Conservation (phyloP, 2,888 invertebrate species). For the Chromoteleia sp. region DNA sequence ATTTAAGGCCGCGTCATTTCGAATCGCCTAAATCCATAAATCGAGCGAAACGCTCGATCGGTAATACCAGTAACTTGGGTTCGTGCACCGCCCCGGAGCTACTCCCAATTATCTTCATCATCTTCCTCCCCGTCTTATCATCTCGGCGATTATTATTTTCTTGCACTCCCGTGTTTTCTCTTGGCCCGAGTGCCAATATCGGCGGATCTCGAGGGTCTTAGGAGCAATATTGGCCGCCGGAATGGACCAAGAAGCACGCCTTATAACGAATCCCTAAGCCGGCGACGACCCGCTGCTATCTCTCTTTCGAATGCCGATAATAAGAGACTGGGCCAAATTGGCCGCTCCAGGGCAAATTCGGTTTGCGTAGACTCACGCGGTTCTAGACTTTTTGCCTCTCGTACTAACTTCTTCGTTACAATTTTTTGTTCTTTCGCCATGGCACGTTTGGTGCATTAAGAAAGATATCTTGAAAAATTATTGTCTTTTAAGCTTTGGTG, state of each 20-base stretch:
- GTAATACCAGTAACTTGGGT: constrained; percentile 43
- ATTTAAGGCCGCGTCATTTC: constrained; percentile 16
- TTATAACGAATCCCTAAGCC: constrained; percentile 61
- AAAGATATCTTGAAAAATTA: not conserved
- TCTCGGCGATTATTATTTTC: constrained; percentile 50
- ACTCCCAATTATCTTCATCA: constrained; percentile 51
- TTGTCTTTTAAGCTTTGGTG: not conserved
- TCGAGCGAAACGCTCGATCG: constrained; percentile 27
- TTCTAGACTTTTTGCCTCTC: constrained; percentile 26
- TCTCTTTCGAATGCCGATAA: constrained; percentile 55
- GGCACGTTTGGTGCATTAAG: not conserved
- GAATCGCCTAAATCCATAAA: constrained; percentile 46
- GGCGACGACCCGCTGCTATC: constrained; percentile 30
- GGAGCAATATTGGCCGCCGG: constrained; percentile 56
- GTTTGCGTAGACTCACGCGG: constrained; percentile 12
- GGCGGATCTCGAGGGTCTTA: constrained; percentile 60
- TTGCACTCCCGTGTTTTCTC: constrained; percentile 37
- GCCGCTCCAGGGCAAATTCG: constrained; percentile 31
- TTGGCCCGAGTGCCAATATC: constrained; percentile 52
- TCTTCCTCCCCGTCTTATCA: constrained; percentile 37
- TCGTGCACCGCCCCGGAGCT: constrained; percentile 25
- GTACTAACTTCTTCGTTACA: constrained; percentile 16
- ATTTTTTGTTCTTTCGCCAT: constrained; percentile 1
- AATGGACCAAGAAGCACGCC: constrained; percentile 39
- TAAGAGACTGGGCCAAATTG: constrained; percentile 57